Conservation (phyloP, 2,113 vertebrate species). For the Syrrhaptes paradoxus region DNA sequence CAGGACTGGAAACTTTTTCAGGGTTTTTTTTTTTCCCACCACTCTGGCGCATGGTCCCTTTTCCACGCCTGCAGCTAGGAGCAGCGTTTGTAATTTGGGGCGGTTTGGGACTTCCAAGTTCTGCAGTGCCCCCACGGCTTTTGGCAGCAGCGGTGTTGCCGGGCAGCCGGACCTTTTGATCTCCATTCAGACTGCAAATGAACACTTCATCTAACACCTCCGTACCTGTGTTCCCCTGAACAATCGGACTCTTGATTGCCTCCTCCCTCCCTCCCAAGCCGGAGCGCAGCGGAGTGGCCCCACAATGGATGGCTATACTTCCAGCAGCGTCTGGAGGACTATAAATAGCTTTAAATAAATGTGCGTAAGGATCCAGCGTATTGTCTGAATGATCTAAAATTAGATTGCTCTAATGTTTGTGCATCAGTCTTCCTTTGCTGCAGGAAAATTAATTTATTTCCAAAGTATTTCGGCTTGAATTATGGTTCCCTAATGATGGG, state of each 20-base stretch:
- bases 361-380: not conserved
- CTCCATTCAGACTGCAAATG: not conserved
- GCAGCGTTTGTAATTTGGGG: not conserved
- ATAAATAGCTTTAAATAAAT: conserved; percentile 49
- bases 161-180: not conserved
- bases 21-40: not conserved
- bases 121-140: not conserved
- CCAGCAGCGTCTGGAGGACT: conserved; percentile 7
- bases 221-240: conserved; percentile 19
- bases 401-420: conserved; percentile 42
- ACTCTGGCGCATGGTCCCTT: not conserved
- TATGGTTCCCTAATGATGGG: not conserved
- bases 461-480: conserved; percentile 36
- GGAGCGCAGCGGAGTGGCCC: not conserved
- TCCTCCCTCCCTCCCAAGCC: not conserved
- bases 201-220: conserved; percentile 32
- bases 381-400: conserved; percentile 66
- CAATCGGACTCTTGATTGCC: conserved; percentile 41
- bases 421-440: conserved; percentile 27
- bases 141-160: conserved; percentile 9
- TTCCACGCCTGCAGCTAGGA: conserved; percentile 12
- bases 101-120: not conserved
- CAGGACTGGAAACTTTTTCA: not conserved
- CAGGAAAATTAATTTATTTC: conserved; percentile 41
- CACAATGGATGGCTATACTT: conserved; percentile 31